A percentile compares a stretch with the other conserved stretches of the same genome.
phyloP scores from a whole-genome alignment of 2,797 vertebrate species.

The Macropodus opercularis region DNA sequence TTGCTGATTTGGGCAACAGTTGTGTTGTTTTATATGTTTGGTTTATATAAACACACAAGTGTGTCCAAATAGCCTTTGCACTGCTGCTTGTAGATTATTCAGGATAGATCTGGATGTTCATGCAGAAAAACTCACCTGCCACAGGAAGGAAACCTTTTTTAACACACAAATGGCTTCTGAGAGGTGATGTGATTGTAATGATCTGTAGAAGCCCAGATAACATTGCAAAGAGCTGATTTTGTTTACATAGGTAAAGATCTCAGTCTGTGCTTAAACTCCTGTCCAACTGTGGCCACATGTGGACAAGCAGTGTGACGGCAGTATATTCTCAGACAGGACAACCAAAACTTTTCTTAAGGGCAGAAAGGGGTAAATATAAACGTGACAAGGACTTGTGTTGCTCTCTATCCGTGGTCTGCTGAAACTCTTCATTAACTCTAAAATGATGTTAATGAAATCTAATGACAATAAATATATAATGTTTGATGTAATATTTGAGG shows the following conservation, averaged over 20 bases:
- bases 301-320: neutral
- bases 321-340: neutral
- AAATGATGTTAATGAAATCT: neutral
- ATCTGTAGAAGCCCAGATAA: conserved; percentile 1
- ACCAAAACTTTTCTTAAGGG: neutral
- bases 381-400: neutral
- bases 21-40: neutral
- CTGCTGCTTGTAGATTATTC: too few species aligned
- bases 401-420: neutral
- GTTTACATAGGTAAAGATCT: neutral
- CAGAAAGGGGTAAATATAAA: neutral
- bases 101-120: neutral
- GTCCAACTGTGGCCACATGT: neutral
- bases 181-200: conserved; percentile 37
- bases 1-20: neutral
- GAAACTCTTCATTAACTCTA: neutral
- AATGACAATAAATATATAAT: neutral
- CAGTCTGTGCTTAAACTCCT: neutral
- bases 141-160: conserved; percentile 5
- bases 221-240: neutral
- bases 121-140: neutral
- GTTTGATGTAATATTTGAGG: neutral
- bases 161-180: neutral
- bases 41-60: neutral
- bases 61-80: conserved; percentile 1